These are phyloP conservation scores for Pangasius larnaudii DNA, from an alignment of 2,797 vertebrate genomes.

Conservation along the genomic window DNA sequence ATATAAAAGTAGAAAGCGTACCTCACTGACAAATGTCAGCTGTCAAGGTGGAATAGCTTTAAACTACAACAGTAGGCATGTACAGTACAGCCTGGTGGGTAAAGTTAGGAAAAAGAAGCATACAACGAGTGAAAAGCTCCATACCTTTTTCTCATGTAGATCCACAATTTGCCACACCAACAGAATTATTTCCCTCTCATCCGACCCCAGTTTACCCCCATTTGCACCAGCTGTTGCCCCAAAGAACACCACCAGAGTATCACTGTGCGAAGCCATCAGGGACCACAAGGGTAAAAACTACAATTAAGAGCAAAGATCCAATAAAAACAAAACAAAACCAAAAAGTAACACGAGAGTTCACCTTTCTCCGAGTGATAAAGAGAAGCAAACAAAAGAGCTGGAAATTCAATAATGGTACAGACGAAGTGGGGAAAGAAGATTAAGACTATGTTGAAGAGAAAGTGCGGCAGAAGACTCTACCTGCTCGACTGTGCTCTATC, in stretches of 20 bases:
- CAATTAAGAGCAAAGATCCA: conserved; percentile 93
- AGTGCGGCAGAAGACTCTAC: conserved; percentile 83
- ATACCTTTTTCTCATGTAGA: conserved; percentile 95
- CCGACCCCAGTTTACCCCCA: conserved; percentile 98
- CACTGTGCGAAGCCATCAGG: conserved; percentile 93
- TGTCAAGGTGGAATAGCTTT: conserved; percentile 61
- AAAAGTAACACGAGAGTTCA: conserved; percentile 83
- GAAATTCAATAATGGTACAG: conserved; percentile 78
- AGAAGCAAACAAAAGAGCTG: conserved; percentile 81
- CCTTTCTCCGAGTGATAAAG: conserved; percentile 86
- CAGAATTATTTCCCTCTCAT: conserved; percentile 99
- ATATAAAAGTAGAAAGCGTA: conserved; percentile 63
- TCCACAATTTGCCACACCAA: conserved; percentile 99
- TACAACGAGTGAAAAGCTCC: conserved; percentile 77
- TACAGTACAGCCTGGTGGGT: conserved; percentile 16
- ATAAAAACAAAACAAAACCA: conserved; percentile 62
- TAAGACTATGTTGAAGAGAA: conserved; percentile 75
- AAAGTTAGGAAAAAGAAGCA: conserved; percentile 61
- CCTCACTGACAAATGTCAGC: conserved; percentile 73
- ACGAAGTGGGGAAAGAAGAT: conserved; percentile 72
- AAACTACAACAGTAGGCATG: conserved; percentile 20
- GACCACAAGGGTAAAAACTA: conserved; percentile 91
- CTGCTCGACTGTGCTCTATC: conserved; percentile 83
- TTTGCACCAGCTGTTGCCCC: conserved; percentile 98
- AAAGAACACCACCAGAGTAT: conserved; percentile 98